Evolutionary conservation across 2,113 vertebrate genomes (phyloP), one percentile per base, ranked within the genome.

Genomic region (Lagenorhynchus albirostris): DNA sequence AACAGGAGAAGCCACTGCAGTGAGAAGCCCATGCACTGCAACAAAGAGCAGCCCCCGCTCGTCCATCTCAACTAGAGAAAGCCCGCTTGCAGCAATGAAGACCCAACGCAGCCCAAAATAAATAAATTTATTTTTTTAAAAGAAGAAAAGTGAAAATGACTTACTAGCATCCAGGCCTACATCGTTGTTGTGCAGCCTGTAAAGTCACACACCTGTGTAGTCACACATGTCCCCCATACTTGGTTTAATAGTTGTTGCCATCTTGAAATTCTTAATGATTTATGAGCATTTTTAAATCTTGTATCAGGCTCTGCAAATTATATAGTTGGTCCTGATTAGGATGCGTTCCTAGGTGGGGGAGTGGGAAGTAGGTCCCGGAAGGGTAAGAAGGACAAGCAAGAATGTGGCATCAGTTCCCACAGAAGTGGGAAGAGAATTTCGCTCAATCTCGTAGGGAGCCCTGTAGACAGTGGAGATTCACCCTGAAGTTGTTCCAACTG

Each of bases 211-310:
- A 62, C 26, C 17, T 50, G 26, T 85, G 41, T 5, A 23, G 23
- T 6, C 41, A 36, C 31, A 47, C 8, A 18, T 41, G 44, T 33
- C 17, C 44, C 58, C 63, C 33, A 8, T 15, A 31, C 12, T 31
- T 38, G 44, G 33, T 41, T 93, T 67, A 53, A 83, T 62, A 36
- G 33, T 55, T 9, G 2, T 67, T 50, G 20, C 31, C 41, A 44
- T 31, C 70, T n/a, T 81, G 71, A 91, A 89, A 65, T 71, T 77
- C 44, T 89, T 47, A 38, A 80, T 84, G 70, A 76, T 41, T 88
- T 74, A 74, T 50, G 33, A 81, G 73, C 44, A 80, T 23, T 55
- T 73, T 68, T 62, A 6, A 38, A 89, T 60, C 77, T 55, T 71
- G 21, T 33, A 18, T 26, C 55, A 11, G 38, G 18, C 9, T 36